These are phyloP conservation scores for Zoanthus sociatus DNA, from an alignment of 92 coral and sea anemone species.

Conservation along the genomic window DNA sequence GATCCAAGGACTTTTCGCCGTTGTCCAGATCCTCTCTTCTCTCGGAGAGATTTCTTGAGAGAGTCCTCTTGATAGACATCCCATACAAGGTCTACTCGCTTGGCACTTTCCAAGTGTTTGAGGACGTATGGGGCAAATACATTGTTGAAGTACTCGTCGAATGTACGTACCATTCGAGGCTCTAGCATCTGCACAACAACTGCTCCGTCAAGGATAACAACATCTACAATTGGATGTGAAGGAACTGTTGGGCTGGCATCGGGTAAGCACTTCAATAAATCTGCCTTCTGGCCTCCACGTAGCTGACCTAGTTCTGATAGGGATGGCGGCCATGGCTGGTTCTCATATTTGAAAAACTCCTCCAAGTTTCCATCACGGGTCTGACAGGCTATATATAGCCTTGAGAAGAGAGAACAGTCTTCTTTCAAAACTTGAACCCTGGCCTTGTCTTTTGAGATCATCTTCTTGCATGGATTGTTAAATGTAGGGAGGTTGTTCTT, in stretches of 20 bases:
- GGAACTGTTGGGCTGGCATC: constrained; percentile 7
- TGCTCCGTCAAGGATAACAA: constrained; percentile 77
- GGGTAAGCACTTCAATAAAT: constrained; percentile 48
- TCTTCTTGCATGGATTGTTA: constrained; percentile 35
- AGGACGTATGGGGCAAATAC: constrained; percentile 71
- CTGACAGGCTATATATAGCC: constrained; percentile 55
- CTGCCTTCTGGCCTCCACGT: constrained; percentile 61
- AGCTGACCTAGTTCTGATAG: constrained; percentile 44
- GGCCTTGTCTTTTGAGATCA: constrained; percentile 48
- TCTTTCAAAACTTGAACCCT: constrained; percentile 43
- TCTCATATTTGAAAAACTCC: constrained; percentile 50
- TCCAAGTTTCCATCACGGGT: constrained; percentile 53
- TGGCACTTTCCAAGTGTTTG: constrained; percentile 70
- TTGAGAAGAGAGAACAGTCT: constrained; percentile 52
- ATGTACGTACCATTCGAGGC: constrained; percentile 70
- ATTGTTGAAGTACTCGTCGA: constrained; percentile 73
- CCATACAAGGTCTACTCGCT: constrained; percentile 73
- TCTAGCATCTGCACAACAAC: constrained; percentile 75
- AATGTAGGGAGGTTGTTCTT: constrained; percentile 57
- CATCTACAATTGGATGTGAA: constrained; percentile 59
- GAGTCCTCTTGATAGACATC: constrained; percentile 70
- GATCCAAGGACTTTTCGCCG: constrained; percentile 66
- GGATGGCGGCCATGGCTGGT: constrained; percentile 58
- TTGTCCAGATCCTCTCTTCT: constrained; percentile 81
- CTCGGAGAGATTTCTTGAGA: constrained; percentile 68